A percentile compares a stretch with the other conserved stretches of the same genome.
Evolutionary conservation across 2,888 invertebrate species (phyloP).

Genomic region (Dryococelus australis): DNA sequence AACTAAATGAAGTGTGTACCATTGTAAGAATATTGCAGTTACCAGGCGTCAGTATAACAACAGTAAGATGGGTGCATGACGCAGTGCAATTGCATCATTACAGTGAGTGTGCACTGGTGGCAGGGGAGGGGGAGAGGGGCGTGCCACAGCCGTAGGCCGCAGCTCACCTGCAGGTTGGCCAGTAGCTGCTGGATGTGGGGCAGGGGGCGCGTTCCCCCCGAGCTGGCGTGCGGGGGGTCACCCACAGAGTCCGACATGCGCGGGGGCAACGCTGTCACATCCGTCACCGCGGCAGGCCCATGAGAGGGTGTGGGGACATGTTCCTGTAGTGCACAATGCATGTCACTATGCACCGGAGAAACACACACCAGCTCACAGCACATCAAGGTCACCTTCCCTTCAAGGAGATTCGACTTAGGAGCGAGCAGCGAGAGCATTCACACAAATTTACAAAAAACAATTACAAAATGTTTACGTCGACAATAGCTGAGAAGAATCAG

Average conservation of each 20-base stretch:
- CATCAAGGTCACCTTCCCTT: neutral
- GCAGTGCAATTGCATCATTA: neutral
- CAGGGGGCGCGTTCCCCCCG: constrained; percentile 64
- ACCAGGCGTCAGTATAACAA: no score
- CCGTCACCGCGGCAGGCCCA: constrained; percentile 32
- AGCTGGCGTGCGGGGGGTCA: constrained; percentile 58
- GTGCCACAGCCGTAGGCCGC: constrained; percentile 38
- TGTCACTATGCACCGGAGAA: neutral
- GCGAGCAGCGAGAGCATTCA: no score
- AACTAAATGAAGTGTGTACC: no score
- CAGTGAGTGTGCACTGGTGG: constrained; percentile 24
- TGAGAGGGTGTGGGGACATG: constrained; percentile 38
- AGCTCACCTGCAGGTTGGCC: constrained; percentile 76
- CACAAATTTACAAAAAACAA: no score
- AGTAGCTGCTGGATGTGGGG: constrained; percentile 75
- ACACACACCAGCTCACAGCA: constrained; percentile 2
- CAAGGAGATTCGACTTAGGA: no score
- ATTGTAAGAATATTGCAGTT: no score
- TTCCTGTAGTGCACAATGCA: constrained; percentile 35
- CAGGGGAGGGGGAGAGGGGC: constrained; percentile 29
- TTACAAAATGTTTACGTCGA: no score
- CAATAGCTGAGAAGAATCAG: no score
- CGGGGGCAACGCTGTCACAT: constrained; percentile 40
- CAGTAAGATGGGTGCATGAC: no score
- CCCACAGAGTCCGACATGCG: constrained; percentile 41